A percentile compares a stretch with the other conserved stretches of the same genome.
Evolutionary conservation across 2,888 invertebrate genomes (phyloP).

Genomic region (Cataglyphis rosenhaueri): DNA sequence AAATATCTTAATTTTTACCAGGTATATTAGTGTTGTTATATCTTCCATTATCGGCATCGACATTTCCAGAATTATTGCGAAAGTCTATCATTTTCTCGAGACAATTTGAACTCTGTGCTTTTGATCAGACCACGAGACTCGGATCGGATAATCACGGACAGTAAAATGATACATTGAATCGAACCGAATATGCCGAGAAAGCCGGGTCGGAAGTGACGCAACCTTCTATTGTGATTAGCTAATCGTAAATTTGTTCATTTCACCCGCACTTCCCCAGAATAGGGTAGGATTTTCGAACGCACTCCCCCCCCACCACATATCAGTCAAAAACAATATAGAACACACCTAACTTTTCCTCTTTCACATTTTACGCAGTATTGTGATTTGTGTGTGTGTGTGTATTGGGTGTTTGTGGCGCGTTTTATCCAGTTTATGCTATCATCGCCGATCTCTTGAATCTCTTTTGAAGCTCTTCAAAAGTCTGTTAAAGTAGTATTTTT

Average conservation of each 20-base stretch:
- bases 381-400: neutral
- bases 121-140: slow-evolving; percentile 18
- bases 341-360: no score
- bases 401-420: neutral
- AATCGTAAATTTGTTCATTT: neutral
- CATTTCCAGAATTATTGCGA: slow-evolving; percentile 1
- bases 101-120: neutral
- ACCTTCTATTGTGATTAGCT: neutral
- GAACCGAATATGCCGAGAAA: neutral
- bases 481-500: neutral
- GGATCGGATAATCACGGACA: neutral
- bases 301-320: no score
- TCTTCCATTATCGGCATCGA: slow-evolving; percentile 13
- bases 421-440: neutral
- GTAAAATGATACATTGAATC: neutral
- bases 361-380: neutral
- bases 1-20: neutral
- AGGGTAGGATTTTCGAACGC: no score
- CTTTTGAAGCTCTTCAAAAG: neutral
- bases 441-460: no score
- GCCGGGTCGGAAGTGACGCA: slow-evolving; percentile 32
- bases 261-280: neutral
- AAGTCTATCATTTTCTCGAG: slow-evolving; percentile 29
- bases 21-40: slow-evolving; percentile 45
- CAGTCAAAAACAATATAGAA: no score